A percentile compares a stretch with the other conserved stretches of the same genome.
phyloP scores from a whole-genome alignment of 92 coral and sea anemone species.

The Zoanthus sansibaricus region DNA sequence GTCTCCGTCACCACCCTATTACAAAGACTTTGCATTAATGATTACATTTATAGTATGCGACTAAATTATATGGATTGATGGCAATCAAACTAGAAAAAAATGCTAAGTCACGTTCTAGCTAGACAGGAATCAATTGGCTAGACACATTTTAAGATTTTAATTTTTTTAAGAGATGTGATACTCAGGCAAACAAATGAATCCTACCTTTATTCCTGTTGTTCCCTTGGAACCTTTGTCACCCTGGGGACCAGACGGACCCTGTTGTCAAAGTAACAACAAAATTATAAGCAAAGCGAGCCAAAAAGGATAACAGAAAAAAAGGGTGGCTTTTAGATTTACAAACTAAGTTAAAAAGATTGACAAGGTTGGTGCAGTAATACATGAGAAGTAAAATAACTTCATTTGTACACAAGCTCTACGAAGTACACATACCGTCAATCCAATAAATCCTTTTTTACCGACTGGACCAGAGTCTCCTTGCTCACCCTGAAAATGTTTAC shows the following conservation, averaged over 20 bases:
- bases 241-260: slow-evolving; percentile 24
- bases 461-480: slow-evolving; percentile 10
- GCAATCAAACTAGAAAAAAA: no score
- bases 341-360: no score
- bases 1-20: slow-evolving; percentile 27
- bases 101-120: no score
- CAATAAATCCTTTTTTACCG: slow-evolving; percentile 20
- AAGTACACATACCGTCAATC: background rate
- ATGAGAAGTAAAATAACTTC: no score
- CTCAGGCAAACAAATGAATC: background rate
- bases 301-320: background rate
- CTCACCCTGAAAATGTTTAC: background rate
- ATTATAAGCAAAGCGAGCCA: background rate
- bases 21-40: background rate
- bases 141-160: no score
- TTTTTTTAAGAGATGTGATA: no score
- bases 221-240: background rate
- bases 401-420: no score
- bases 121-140: no score
- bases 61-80: no score
- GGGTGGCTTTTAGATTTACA: background rate
- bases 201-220: background rate
- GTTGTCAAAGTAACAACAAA: background rate
- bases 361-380: no score
- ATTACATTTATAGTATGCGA: background rate